Base-by-base conservation (phyloP, 2,888 invertebrate genomes). In the Diarsia dahlii region DNA sequence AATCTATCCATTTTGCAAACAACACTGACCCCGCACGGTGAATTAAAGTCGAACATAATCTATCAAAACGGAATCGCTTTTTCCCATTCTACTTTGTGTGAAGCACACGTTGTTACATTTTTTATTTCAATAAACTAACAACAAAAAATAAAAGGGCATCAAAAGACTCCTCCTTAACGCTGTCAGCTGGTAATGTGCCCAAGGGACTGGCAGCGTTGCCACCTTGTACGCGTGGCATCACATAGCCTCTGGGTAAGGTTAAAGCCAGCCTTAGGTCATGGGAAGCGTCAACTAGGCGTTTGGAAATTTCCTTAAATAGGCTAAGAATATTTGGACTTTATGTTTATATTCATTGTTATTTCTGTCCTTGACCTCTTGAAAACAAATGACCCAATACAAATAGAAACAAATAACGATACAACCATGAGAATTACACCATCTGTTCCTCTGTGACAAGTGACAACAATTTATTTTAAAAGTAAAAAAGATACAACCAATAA, bases 381-480 rank as follows among this genome's bases (percentile, higher is more conserved):
- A 77, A 23, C n/a, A 52, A 71, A 63, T 45, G 15, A 63, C 64
- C 20, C 45, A 50, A 70, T 28, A 64, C 0, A 9, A 34, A 34
- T 58, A 6, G 0, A 66, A 80, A 52, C 52, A 66, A 58, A 10
- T n/a, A n/a, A 39, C 4, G 34, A 18, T 3, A 65, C 13, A 72
- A 39, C 3, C 15, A 48, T 60, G 72, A 23, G 72, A 78, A 39
- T 15, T 18, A 46, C 0, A 15, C 23, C 58, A 79, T 20, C 50
- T 80, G 65, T 58, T 5, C 13, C 52, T 23, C 15, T 56, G 23
- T 45, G 34, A 64, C 12, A 78, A 50, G 12, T 46, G 34, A 58
- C 4, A 65, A n/a, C 0, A n/a, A 60, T 28, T 23, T n/a, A 23
- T 60, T 56, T 45, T 10, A 45, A 18, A 45, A n/a, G 3, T 58